Conservation (phyloP, 2,888 invertebrate genomes). For the Metacarcinus magister region DNA sequence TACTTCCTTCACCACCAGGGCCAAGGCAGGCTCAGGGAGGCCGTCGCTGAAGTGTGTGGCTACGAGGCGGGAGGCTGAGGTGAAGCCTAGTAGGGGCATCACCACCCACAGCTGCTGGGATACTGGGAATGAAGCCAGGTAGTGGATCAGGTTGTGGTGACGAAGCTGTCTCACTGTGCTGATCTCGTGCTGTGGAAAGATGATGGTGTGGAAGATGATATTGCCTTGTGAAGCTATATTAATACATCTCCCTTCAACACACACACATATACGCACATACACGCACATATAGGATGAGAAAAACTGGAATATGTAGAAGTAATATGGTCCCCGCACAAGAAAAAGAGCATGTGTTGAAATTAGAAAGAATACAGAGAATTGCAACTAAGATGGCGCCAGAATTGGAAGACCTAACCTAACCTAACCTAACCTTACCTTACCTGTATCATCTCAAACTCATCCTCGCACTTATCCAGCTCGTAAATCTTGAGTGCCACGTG, state of each 20-base stretch:
- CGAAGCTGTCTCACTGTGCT: slow-evolving; percentile 90
- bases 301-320: too few species aligned
- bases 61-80: slow-evolving; percentile 92
- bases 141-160: slow-evolving; percentile 91
- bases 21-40: slow-evolving; percentile 92
- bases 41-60: slow-evolving; percentile 90
- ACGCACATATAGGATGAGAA: too few species aligned
- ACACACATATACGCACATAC: too few species aligned
- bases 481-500: slow-evolving; percentile 91
- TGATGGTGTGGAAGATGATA: not conserved
- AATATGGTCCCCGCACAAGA: too few species aligned
- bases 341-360: too few species aligned
- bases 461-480: slow-evolving; percentile 89
- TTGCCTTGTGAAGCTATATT: too few species aligned
- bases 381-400: too few species aligned
- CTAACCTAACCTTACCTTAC: slow-evolving; percentile 69
- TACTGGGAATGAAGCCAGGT: slow-evolving; percentile 91
- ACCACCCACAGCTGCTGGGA: slow-evolving; percentile 92
- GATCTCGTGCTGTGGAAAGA: slow-evolving; percentile 89
- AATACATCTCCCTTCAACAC: too few species aligned
- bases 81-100: slow-evolving; percentile 93
- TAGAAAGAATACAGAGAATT: too few species aligned
- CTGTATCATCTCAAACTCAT: slow-evolving; percentile 87
- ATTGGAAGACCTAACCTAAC: too few species aligned
- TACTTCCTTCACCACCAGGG: slow-evolving; percentile 91